A percentile compares a stretch with the other conserved stretches of the same genome.
Evolutionary conservation across 2,888 invertebrate species (phyloP).

Genomic region (Byasa hedistus): DNA sequence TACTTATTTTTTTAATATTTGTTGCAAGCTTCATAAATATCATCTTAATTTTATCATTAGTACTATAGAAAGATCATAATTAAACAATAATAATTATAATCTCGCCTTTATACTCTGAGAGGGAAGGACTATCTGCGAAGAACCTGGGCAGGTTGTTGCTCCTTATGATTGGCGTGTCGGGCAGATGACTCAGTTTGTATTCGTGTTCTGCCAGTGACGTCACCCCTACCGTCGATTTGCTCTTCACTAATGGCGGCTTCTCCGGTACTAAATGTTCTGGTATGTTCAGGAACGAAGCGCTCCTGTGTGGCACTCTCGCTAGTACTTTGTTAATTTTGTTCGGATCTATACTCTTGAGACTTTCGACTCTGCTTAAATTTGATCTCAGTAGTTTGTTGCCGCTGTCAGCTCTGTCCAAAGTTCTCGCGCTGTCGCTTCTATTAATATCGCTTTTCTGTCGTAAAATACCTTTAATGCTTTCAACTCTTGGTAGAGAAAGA

Average conservation of each 20-base stretch:
- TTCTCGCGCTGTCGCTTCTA: conserved; percentile 64
- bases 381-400: conserved; percentile 50
- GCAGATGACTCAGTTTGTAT: conserved; percentile 61
- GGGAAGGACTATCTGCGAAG: conserved; percentile 65
- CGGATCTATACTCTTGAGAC: conserved; percentile 68
- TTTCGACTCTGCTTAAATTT: conserved; percentile 65
- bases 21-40: neutral
- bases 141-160: conserved; percentile 72
- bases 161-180: conserved; percentile 74
- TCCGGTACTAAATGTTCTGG: conserved; percentile 66
- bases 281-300: conserved; percentile 73
- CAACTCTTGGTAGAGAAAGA: conserved; percentile 62
- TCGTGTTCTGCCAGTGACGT: conserved; percentile 54
- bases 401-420: conserved; percentile 64
- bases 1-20: neutral
- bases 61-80: too few species aligned
- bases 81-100: conserved; percentile 47
- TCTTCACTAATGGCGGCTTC: conserved; percentile 66
- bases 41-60: neutral
- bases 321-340: conserved; percentile 66
- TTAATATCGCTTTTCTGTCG: conserved; percentile 52
- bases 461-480: conserved; percentile 69
- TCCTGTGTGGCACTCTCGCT: conserved; percentile 69
- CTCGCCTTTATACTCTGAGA: conserved; percentile 68
- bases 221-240: conserved; percentile 69